Conservation (phyloP, 2,888 invertebrate genomes). For the Nomada lathburiana region DNA sequence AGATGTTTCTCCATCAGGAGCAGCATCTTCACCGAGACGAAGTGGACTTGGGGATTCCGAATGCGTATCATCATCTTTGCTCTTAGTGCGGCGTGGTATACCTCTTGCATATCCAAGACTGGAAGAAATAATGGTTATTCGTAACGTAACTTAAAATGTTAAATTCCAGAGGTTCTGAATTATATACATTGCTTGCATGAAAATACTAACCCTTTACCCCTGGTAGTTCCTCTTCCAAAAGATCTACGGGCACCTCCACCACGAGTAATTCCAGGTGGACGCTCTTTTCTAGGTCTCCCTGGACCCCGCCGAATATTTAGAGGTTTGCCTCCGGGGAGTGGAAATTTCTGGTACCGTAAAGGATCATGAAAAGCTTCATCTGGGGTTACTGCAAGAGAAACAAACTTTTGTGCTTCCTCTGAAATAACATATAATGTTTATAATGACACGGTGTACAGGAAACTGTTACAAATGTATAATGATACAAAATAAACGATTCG, state of each 20-base stretch:
- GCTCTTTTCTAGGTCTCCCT: conserved; percentile 92
- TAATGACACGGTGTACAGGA: conserved; percentile 28
- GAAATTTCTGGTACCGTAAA: conserved; percentile 86
- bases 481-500: conserved; percentile 8
- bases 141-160: neutral
- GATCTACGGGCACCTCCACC: conserved; percentile 79
- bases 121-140: conserved; percentile 14
- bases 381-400: conserved; percentile 82
- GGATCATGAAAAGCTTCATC: conserved; percentile 89
- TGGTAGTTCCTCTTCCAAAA: conserved; percentile 80
- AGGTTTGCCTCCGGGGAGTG: conserved; percentile 86
- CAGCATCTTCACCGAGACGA: conserved; percentile 79
- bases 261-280: conserved; percentile 85
- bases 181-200: neutral
- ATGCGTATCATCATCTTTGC: conserved; percentile 83
- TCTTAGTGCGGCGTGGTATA: conserved; percentile 84
- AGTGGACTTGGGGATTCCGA: conserved; percentile 84
- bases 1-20: conserved; percentile 84
- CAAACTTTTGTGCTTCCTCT: conserved; percentile 59
- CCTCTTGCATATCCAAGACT: conserved; percentile 83
- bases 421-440: conserved; percentile 53
- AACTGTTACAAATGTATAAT: conserved; percentile 32
- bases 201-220: conserved; percentile 80
- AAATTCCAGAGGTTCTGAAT: neutral
- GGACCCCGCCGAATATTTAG: conserved; percentile 89